Base-by-base conservation (phyloP, 1,140 invertebrate species). In the Polypedilum vanderplanki region DNA sequence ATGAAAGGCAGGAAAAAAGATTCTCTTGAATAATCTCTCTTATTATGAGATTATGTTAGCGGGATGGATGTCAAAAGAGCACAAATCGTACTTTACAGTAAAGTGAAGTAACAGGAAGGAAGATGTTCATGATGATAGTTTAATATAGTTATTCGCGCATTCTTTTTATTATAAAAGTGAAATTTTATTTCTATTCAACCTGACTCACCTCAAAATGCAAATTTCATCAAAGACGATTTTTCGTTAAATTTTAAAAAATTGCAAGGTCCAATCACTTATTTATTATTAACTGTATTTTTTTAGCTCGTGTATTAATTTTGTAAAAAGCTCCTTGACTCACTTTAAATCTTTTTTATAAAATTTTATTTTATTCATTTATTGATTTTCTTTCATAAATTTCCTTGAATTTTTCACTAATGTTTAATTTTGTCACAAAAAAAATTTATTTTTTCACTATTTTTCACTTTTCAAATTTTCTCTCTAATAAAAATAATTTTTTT, bases 241-340 rank as follows among this genome's bases (percentile, higher is more conserved):
- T 33, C n/a, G 24, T 33, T 9, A 70, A 70, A 1, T 20, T 20
- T n/a, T n/a, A n/a, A 9, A 18, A n/a, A 70, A 22, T 70, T 70
- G 65, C 65, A 70, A 70, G 65, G 65, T 70, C 65, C 17, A 70
- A 70, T 70, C 65, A 18, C 17, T 70, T n/a, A 70, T 70, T 70
- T 17, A 70, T 70, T n/a, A 70, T 70, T 70, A 17, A 70, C 17
- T 22, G 3, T 18, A 10, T 67, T 67, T 20, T 17, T 20, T 65
- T 65, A 7, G 3, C n/a, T 67, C 64, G 1, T 4, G n/a, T 70
- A 18, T 17, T 20, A 70, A 70, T 57, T 57, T 12, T 12, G 24
- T n/a, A 57, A 57, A 57, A 57, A 57, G 46, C 46, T 57, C 65
- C 65, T 70, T 70, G 65, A 70, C 65, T 70, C 65, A 70, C 65